Evolutionary conservation across 2,797 vertebrate species (phyloP).

Genomic region (Oreochromis grahami): DNA sequence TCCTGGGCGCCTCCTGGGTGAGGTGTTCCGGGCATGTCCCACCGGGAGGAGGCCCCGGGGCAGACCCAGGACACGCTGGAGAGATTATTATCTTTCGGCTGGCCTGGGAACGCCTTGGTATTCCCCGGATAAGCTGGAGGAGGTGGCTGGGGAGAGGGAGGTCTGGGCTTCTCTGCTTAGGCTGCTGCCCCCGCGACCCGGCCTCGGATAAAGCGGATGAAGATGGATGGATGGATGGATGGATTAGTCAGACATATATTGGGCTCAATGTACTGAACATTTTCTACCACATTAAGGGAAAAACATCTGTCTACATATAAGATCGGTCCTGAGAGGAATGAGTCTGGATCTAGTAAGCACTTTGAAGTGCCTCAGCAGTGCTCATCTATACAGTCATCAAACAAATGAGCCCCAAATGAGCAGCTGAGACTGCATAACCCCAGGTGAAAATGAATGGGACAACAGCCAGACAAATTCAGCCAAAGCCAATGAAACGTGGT

Average conservation of each 20-base stretch:
- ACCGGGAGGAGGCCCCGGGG: no score
- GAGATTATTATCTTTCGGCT: no score
- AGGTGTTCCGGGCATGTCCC: no score
- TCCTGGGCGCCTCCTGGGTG: no score
- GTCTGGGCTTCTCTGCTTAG: no score
- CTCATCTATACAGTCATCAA: background rate
- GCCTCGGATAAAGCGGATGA: no score
- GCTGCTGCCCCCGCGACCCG: no score
- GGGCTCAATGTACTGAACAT: background rate
- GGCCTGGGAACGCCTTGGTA: no score
- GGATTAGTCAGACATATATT: background rate
- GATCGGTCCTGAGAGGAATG: background rate
- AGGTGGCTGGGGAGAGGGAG: no score
- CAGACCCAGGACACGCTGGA: no score
- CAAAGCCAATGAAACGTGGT: background rate
- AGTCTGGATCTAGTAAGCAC: background rate
- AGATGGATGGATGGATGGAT: no score
- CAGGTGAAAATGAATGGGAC: background rate
- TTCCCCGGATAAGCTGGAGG: no score
- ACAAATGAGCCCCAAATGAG: background rate
- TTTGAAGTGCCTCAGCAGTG: background rate
- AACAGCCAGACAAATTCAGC: background rate
- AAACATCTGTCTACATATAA: background rate
- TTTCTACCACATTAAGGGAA: fast-evolving
- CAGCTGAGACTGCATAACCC: background rate